These are phyloP conservation scores for Tenthredo notha DNA, from an alignment of 2,888 invertebrate species.

Conservation along the genomic window DNA sequence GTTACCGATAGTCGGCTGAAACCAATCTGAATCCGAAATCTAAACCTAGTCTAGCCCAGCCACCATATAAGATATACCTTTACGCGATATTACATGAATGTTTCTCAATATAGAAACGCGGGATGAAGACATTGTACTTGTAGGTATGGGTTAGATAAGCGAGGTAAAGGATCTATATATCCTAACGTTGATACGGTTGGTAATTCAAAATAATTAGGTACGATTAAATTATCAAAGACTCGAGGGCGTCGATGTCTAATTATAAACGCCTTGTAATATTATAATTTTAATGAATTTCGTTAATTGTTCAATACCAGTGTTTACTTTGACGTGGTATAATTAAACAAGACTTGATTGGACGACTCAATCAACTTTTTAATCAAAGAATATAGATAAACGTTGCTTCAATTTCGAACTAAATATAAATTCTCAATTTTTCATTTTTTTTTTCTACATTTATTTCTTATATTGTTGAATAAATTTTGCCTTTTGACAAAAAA, in stretches of 20 bases:
- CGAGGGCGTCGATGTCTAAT: slow-evolving; percentile 23
- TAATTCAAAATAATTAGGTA: slow-evolving; percentile 25
- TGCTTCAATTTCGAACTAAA: not conserved
- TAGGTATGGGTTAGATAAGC: slow-evolving; percentile 43
- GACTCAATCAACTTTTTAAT: not conserved
- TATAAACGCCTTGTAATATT: not conserved
- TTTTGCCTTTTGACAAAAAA: not conserved
- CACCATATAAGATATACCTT: not conserved
- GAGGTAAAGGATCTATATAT: not conserved
- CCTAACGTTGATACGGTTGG: slow-evolving; percentile 11
- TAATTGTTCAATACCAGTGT: not conserved
- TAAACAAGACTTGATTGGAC: not conserved
- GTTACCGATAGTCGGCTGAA: slow-evolving; percentile 4
- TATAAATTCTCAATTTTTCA: not conserved
- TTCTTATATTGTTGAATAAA: too few relatives aligned
- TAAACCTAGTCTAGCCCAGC: not conserved
- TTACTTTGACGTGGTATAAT: not conserved
- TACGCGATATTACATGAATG: slow-evolving; percentile 10
- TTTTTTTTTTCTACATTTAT: not conserved
- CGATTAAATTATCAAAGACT: slow-evolving; percentile 29
- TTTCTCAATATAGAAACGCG: slow-evolving; percentile 41
- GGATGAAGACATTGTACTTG: slow-evolving; percentile 41
- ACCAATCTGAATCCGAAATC: not conserved
- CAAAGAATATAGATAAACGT: not conserved
- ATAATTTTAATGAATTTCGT: not conserved